Base-by-base conservation (phyloP, 2,888 invertebrate species). In the Calliopum simillimum region DNA sequence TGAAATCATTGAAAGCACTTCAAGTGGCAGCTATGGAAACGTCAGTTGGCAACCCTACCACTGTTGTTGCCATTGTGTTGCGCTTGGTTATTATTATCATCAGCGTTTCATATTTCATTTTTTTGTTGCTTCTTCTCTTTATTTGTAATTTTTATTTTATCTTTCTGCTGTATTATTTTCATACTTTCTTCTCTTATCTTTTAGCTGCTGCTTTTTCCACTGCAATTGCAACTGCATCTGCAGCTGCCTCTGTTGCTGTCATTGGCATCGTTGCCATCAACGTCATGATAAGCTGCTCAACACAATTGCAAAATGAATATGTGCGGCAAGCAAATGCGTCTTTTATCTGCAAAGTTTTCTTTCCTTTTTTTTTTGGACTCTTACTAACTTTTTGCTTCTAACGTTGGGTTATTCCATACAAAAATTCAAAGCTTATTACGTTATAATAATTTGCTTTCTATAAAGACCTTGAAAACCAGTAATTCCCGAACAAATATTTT, bases 1-100 rank as follows among this genome's bases (percentile, higher is more conserved):
- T 64, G 64, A 33, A 64, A 64, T 64, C 64, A 64, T 64, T 64
- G 64, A 64, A 51, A 41, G 41, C 16, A n/a, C 25, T 53, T 19
- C 21, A 33, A 33, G 33, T 33, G 33, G 33, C 33, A 53, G 43
- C 19, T 16, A 16, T 19, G 25, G 13, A 33, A 41, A 49, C 3
- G 11, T n/a, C 19, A 51, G 41, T 64, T 41, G 51, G 51, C 51
- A 51, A 51, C 41, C 23, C 41, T 51, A 12, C 41, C 12, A 53
- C 21, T 14, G 13, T 53, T 13, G 51, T 33, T 51, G 21, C 19
- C 13, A 41, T 58, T 21, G 33, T 14, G 23, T 21, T 46, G 14
- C 4, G 14, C 61, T 41, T 41, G 19, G n/a, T 56, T 2, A 4
- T 58, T n/a, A 14, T 23, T 33, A 33, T 41, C 4, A 41, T 12